Percentiles rank a stretch among this genome's conserved stretches.
phyloP scores from a whole-genome alignment of 2,797 vertebrate genomes.

The Scleropages formosus region DNA sequence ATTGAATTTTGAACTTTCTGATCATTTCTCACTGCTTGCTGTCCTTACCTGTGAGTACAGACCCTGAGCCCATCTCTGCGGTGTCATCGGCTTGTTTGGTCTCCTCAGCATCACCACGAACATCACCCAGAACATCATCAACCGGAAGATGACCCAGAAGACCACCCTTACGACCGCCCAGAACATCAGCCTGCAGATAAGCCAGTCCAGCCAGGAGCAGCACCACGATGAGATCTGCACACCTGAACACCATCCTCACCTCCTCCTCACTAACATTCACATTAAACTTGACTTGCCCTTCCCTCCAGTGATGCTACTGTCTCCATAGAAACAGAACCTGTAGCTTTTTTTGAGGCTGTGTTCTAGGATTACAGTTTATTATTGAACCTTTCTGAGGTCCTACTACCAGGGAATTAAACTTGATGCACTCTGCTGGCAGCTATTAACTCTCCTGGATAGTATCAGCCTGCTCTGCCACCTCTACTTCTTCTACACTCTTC shows the following conservation, averaged over 20 bases:
- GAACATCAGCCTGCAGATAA: too few relatives aligned
- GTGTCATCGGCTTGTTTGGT: constrained; percentile 39
- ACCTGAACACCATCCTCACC: constrained; percentile 45
- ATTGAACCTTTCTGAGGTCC: not conserved
- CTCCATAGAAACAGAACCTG: not conserved
- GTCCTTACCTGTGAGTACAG: constrained; percentile 58
- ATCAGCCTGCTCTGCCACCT: not conserved
- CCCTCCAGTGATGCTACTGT: not conserved
- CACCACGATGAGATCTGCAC: not conserved
- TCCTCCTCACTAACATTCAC: constrained; percentile 5
- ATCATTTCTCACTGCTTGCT: not conserved
- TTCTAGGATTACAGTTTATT: not conserved
- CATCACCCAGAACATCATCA: constrained; percentile 36
- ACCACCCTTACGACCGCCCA: too few relatives aligned
- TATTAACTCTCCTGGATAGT: not conserved
- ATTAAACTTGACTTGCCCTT: not conserved
- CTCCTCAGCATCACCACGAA: constrained; percentile 32
- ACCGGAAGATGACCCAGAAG: constrained; percentile 45
- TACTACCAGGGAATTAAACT: not conserved
- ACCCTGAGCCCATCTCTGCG: constrained; percentile 66
- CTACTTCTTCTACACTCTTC: not conserved
- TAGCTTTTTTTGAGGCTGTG: not conserved
- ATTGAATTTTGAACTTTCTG: not conserved
- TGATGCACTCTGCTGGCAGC: not conserved
- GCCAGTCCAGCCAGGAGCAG: too few relatives aligned